Evolutionary conservation across 2,888 invertebrate genomes (phyloP), one percentile per base, ranked within the genome.

Genomic region (Melinopterus prodromus): DNA sequence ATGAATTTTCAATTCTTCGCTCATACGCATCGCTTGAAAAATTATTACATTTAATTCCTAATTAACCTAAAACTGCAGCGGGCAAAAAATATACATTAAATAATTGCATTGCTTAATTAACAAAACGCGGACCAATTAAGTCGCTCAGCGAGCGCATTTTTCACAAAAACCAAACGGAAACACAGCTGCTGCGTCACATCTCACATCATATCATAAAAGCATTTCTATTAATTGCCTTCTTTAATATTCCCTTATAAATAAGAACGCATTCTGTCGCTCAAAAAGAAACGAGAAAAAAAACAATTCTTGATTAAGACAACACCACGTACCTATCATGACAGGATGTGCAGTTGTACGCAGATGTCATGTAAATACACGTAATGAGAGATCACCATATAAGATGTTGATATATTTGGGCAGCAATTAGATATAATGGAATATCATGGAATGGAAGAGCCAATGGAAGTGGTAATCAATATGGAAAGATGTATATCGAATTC

Each of bases 61-160:
- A 53, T 53, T 53, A 53, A 53, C 1, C 53, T 53, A 12, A 7
- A 53, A 53, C 5, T 7, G 53, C 53, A 12, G 5, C 53, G 12
- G 12, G 53, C 53, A 4, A 53, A 53, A 53, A 53, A 53, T 3
- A 53, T 53, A 53, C 53, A 53, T 53, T 53, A 53, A 53, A 53
- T 53, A 53, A 53, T 53, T 53, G 53, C 53, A 53, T 53, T 53
- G 53, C 53, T 53, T 53, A 53, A 53, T 53, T 53, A 53, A 53
- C 53, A 53, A 53, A 53, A 53, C 53, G 53, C 53, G 53, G 53
- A 53, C 53, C 53, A 53, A 53, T 53, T 53, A 53, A 53, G 53
- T 53, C 53, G 53, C 53, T 53, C 53, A 53, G 9, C 53, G 9
- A 53, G 53, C 2, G 7, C 53, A 53, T 53, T 53, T 53, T 53